Evolutionary conservation across 2,888 invertebrate species (phyloP).

Genomic region (Boloria selene): DNA sequence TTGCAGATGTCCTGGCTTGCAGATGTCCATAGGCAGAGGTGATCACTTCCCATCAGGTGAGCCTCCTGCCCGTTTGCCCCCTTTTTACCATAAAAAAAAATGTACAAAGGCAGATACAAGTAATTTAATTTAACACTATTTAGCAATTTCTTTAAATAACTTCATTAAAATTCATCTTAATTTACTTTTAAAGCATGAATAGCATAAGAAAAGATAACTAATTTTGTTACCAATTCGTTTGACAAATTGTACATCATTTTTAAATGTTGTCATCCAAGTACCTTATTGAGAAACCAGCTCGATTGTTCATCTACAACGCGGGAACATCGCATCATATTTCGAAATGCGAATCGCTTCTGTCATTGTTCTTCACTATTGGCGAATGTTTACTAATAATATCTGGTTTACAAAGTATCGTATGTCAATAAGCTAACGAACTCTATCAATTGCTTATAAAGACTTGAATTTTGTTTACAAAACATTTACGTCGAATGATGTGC

Average conservation of each 20-base stretch:
- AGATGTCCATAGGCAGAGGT: too few relatives aligned
- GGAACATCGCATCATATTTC: conserved; percentile 57
- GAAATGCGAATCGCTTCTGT: conserved; percentile 50
- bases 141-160: too few relatives aligned
- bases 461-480: conserved; percentile 25
- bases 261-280: conserved; percentile 26
- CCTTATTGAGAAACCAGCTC: conserved; percentile 36
- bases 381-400: conserved; percentile 42
- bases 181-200: too few relatives aligned
- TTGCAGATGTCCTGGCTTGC: too few relatives aligned
- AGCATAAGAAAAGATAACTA: not conserved
- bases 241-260: conserved; percentile 20
- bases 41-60: too few relatives aligned
- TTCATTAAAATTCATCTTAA: too few relatives aligned
- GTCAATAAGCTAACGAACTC: conserved; percentile 40
- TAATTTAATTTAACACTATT: too few relatives aligned
- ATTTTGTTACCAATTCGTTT: conserved; percentile 2
- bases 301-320: conserved; percentile 32
- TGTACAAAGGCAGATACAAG: too few relatives aligned
- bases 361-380: conserved; percentile 42
- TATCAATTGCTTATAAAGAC: conserved; percentile 28
- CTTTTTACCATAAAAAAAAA: too few relatives aligned
- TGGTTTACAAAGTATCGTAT: conserved; percentile 40
- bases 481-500: conserved; percentile 10
- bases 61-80: too few relatives aligned